These are phyloP conservation scores for Drosophila carrolli DNA, from an alignment of 1,140 invertebrate species.

Conservation along the genomic window DNA sequence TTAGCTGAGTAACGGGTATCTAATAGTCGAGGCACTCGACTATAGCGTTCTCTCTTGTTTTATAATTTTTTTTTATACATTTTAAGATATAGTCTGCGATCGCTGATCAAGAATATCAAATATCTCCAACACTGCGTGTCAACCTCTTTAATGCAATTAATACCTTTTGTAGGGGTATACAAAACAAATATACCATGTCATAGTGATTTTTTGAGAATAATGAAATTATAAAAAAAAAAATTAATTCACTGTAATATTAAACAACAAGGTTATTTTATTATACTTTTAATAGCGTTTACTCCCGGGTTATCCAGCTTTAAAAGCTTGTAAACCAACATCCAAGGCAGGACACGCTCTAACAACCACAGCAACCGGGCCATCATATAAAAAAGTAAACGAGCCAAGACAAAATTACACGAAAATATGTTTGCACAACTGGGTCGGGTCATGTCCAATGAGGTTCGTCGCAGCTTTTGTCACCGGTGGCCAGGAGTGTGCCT, in stretches of 20 bases:
- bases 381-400: slow-evolving; percentile 59
- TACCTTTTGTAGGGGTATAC: no score
- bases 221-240: background rate
- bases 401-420: slow-evolving; percentile 75
- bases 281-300: slow-evolving; percentile 1
- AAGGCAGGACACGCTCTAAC: slow-evolving; percentile 13
- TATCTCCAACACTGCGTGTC: no score
- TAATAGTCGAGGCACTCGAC: no score
- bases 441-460: slow-evolving; percentile 55
- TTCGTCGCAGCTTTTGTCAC: slow-evolving; percentile 45
- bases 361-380: slow-evolving; percentile 46
- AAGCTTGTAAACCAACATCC: slow-evolving; percentile 14
- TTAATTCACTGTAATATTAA: no score
- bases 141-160: no score
- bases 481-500: slow-evolving; percentile 22
- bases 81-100: no score
- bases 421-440: slow-evolving; percentile 76
- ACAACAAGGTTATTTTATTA: background rate
- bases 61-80: no score
- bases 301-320: slow-evolving; percentile 7
- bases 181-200: no score
- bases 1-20: no score
- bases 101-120: no score
- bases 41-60: no score
- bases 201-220: no score